Evolutionary conservation across 2,113 vertebrate genomes (phyloP).

Genomic region (Pelecanoides urinatrix): DNA sequence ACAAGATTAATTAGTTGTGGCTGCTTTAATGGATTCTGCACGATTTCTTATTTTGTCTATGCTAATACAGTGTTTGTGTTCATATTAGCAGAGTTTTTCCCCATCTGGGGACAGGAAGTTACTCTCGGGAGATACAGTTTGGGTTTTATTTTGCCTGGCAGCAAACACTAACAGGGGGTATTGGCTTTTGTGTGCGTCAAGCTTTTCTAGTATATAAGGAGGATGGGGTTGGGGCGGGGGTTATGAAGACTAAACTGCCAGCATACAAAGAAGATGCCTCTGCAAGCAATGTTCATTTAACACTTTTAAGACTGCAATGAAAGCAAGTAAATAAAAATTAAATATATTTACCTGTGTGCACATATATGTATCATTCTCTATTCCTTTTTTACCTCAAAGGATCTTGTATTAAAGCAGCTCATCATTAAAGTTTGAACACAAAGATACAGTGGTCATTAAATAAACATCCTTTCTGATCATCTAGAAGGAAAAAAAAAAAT

Average conservation of each 20-base stretch:
- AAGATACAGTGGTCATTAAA: slow-evolving; percentile 45
- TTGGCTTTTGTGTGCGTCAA: background rate
- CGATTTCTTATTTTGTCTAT: slow-evolving; percentile 38
- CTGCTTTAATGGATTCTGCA: slow-evolving; percentile 43
- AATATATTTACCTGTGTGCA: background rate
- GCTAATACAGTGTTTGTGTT: slow-evolving; percentile 11
- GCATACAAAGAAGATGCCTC: background rate
- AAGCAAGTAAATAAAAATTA: slow-evolving; percentile 20
- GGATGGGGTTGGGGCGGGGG: background rate
- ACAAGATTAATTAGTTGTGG: slow-evolving; percentile 11
- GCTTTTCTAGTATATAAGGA: background rate
- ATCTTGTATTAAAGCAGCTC: slow-evolving; percentile 33
- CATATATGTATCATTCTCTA: slow-evolving; percentile 5
- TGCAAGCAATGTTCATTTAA: background rate
- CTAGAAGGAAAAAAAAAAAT: slow-evolving; percentile 2
- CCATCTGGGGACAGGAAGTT: background rate
- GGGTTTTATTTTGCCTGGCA: background rate
- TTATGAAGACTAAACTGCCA: background rate
- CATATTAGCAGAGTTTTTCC: background rate
- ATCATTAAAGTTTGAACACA: slow-evolving; percentile 1
- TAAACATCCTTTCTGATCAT: slow-evolving; percentile 79
- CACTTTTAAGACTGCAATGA: background rate
- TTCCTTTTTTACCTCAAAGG: background rate
- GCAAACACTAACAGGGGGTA: background rate
- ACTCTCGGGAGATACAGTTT: background rate